These are phyloP conservation scores for Fringilla coelebs DNA, from an alignment of 2,797 vertebrate species.

Conservation along the genomic window DNA sequence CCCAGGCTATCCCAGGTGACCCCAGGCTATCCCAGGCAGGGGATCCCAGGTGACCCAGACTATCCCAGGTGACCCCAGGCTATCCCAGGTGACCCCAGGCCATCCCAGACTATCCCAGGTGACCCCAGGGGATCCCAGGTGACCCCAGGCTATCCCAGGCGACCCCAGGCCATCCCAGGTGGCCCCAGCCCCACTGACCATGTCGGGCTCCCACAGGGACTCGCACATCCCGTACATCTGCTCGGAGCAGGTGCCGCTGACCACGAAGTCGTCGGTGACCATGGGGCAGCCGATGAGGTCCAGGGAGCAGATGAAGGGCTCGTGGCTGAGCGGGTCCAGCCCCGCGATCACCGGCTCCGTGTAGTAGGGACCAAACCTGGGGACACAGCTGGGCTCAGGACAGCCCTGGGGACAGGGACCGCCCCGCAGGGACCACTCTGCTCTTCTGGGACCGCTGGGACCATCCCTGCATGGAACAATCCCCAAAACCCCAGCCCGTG, in stretches of 20 bases:
- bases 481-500: neutral
- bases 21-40: neutral
- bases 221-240: constrained; percentile 99
- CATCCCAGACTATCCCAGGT: too few relatives aligned
- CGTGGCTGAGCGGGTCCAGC: constrained; percentile 86
- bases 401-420: neutral
- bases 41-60: too few relatives aligned
- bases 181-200: constrained; percentile 81
- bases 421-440: neutral
- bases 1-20: neutral
- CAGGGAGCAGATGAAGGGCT: constrained; percentile 96
- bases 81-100: neutral
- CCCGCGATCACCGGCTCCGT: constrained; percentile 82
- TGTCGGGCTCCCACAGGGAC: constrained; percentile 94
- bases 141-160: too few relatives aligned
- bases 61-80: too few relatives aligned
- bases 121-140: neutral
- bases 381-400: neutral
- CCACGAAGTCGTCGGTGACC: constrained; percentile 97
- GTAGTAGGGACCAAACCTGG: neutral
- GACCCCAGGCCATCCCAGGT: neutral
- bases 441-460: neutral
- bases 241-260: constrained; percentile 95
- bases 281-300: constrained; percentile 98
- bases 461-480: neutral